Percentiles rank a stretch among this genome's conserved stretches.
Evolutionary conservation across 2,113 vertebrate species (phyloP).

Genomic region (Phodopus roborovskii): DNA sequence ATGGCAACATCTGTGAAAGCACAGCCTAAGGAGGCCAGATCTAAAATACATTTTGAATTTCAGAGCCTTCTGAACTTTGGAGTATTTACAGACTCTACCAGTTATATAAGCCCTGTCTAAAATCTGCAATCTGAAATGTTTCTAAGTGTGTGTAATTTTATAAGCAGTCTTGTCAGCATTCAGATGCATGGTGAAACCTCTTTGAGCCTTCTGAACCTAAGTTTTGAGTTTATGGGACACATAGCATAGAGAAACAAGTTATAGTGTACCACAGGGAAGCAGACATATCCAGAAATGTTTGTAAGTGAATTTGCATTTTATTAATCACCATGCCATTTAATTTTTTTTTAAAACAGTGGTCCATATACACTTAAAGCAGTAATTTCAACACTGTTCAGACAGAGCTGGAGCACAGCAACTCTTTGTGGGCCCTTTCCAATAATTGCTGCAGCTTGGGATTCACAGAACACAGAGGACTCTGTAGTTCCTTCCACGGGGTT

Average conservation of each 20-base stretch:
- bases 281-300: background rate
- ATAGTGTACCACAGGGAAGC: background rate
- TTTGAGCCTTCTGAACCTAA: background rate
- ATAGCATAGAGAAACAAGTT: background rate
- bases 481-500: background rate
- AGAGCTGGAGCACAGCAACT: background rate
- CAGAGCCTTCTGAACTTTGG: background rate
- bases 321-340: background rate
- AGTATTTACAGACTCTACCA: background rate
- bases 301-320: slow-evolving; percentile 23
- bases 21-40: background rate
- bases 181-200: background rate
- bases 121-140: background rate
- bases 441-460: background rate
- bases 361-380: background rate
- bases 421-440: background rate
- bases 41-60: background rate
- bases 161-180: background rate
- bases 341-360: background rate
- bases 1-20: rapidly evolving
- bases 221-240: background rate
- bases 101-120: background rate
- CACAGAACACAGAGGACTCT: background rate
- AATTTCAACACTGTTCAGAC: background rate
- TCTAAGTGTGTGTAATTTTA: background rate